A percentile compares a stretch with the other conserved stretches of the same genome.
Conservation (phyloP, 2,797 vertebrate species). For the Dromococcyx pavoninus region DNA sequence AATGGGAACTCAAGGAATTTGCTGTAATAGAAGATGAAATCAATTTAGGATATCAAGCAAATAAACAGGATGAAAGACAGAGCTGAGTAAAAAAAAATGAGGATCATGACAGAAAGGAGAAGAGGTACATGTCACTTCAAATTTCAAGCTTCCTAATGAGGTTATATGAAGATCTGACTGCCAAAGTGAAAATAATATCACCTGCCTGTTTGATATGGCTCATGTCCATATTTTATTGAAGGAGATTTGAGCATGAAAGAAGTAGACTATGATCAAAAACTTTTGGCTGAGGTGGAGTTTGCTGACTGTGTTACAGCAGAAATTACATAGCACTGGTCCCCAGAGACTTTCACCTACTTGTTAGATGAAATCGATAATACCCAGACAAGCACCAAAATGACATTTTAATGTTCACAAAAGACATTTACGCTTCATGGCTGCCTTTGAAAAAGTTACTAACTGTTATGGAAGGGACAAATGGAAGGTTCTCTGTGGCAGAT, state of each 20-base stretch:
- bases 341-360: conserved; percentile 58
- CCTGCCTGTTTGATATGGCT: background rate
- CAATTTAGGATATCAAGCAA: background rate
- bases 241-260: background rate
- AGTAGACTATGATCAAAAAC: conserved; percentile 47
- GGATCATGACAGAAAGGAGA: background rate
- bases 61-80: background rate
- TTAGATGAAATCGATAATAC: conserved; percentile 75
- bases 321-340: conserved; percentile 65
- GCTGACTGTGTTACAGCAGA: conserved; percentile 51
- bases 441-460: conserved; percentile 57
- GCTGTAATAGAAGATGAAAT: background rate
- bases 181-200: background rate
- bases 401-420: conserved; percentile 71
- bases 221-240: conserved; percentile 2
- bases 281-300: conserved; percentile 13
- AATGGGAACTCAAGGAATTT: background rate
- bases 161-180: background rate
- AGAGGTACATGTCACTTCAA: background rate
- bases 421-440: conserved; percentile 48
- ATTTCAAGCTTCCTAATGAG: background rate
- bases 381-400: conserved; percentile 66
- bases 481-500: background rate
- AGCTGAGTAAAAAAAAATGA: background rate
- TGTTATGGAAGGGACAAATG: background rate